These are phyloP conservation scores for mouse (Mus musculus) DNA, from an alignment of 2,113 vertebrate species.

Conservation along the genomic window DNA sequence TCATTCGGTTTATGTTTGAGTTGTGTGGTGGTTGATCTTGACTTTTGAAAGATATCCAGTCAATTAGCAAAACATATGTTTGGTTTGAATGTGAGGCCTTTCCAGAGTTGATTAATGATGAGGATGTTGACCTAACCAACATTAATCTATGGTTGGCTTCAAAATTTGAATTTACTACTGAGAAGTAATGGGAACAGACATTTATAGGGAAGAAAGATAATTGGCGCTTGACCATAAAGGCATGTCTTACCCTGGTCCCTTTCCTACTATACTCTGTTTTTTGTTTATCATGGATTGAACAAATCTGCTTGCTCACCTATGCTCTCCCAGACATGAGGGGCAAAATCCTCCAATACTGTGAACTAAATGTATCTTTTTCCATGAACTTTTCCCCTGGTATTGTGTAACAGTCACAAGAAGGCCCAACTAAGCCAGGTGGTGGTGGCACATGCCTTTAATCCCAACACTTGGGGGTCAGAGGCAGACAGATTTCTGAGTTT, in stretches of 20 bases:
- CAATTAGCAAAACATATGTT: background rate
- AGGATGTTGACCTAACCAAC: background rate
- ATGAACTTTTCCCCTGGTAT: background rate
- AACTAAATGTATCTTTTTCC: background rate
- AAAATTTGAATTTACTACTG: background rate
- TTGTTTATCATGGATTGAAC: background rate
- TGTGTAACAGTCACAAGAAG: background rate
- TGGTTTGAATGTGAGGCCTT: background rate
- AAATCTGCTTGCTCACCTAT: background rate
- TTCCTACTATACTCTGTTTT: background rate
- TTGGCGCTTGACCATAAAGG: fast-evolving
- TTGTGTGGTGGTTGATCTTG: background rate
- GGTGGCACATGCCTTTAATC: too few relatives aligned
- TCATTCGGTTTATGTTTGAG: background rate
- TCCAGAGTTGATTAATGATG: background rate
- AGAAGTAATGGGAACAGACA: background rate
- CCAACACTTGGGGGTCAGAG: too few relatives aligned
- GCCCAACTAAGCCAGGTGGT: background rate
- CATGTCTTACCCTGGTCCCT: too few relatives aligned
- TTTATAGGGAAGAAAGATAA: background rate
- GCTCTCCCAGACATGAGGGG: background rate
- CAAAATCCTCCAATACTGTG: background rate
- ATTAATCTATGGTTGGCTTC: background rate
- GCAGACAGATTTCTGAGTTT: too few relatives aligned
- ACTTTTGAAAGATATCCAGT: background rate